Evolutionary conservation across 2,888 invertebrate genomes (phyloP).

Genomic region (Brenthis ino): DNA sequence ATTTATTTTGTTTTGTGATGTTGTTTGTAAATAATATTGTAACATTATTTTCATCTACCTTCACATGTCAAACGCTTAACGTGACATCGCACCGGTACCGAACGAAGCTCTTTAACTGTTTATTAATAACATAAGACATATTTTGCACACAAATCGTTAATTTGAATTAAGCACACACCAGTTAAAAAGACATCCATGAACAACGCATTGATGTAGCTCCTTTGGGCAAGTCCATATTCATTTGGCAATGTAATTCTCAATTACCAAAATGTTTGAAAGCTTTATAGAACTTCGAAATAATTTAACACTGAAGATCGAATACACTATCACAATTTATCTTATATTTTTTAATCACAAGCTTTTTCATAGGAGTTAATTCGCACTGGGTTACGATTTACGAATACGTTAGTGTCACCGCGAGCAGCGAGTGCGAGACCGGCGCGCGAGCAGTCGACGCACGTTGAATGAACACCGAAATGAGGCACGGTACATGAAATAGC

Average conservation of each 20-base stretch:
- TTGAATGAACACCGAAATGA: constrained; percentile 82
- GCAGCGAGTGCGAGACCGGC: constrained; percentile 70
- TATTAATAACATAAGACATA: constrained; percentile 30
- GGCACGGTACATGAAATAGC: constrained; percentile 80
- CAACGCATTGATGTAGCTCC: constrained; percentile 79
- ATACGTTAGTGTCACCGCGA: constrained; percentile 57
- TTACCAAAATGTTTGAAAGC: constrained; percentile 49
- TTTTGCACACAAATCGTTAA: constrained; percentile 24
- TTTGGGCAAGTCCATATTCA: constrained; percentile 80
- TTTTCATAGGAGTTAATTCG: constrained; percentile 24
- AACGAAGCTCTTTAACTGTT: constrained; percentile 20
- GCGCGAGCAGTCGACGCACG: constrained; percentile 79
- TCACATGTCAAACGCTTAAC: constrained; percentile 28
- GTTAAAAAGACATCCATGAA: constrained; percentile 82
- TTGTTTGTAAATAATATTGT: constrained; percentile 11
- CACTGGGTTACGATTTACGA: constrained; percentile 46
- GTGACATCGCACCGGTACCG: constrained; percentile 28
- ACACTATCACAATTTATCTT: constrained; percentile 52
- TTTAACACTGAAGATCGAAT: constrained; percentile 56
- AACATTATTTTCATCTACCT: constrained; percentile 36
- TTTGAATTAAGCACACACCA: constrained; percentile 68
- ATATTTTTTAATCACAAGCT: constrained; percentile 26
- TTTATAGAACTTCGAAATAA: constrained; percentile 40
- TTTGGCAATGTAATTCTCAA: constrained; percentile 62
- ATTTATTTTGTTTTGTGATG: not conserved